Evolutionary conservation across 2,797 vertebrate species (phyloP).

Genomic region (Centroberyx gerrardi): DNA sequence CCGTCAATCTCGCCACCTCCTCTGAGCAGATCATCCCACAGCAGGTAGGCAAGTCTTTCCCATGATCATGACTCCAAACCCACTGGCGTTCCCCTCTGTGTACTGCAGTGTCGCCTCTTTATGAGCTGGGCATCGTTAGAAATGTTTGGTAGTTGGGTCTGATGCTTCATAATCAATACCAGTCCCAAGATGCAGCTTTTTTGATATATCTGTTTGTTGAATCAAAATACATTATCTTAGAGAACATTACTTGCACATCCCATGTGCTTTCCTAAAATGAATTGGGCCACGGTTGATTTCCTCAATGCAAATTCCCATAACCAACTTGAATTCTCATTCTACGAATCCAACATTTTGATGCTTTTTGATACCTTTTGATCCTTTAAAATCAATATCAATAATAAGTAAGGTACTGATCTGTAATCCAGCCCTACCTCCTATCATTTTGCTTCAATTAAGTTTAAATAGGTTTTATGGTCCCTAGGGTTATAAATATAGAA

Average conservation of each 20-base stretch:
- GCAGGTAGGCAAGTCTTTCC: conserved; percentile 84
- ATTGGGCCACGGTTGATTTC: neutral
- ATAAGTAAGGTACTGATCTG: neutral
- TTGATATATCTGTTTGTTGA: too few relatives aligned
- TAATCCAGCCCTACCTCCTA: neutral
- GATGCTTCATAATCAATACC: too few relatives aligned
- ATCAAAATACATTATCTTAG: too few relatives aligned
- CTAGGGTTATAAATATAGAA: too few relatives aligned
- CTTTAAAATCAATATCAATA: neutral
- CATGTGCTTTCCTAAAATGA: neutral
- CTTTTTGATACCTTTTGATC: conserved; percentile 8
- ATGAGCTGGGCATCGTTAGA: too few relatives aligned
- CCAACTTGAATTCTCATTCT: neutral
- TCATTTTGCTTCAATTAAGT: too few relatives aligned
- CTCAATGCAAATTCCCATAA: neutral
- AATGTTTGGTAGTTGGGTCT: too few relatives aligned
- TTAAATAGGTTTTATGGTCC: too few relatives aligned
- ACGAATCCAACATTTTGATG: conserved; percentile 27
- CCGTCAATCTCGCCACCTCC: conserved; percentile 89
- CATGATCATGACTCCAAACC: neutral
- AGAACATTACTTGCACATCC: too few relatives aligned
- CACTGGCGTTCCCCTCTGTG: neutral
- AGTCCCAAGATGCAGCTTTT: too few relatives aligned
- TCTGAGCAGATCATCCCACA: conserved; percentile 88
- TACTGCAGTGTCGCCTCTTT: neutral